phyloP scores from a whole-genome alignment of 2,888 invertebrate species.

The Petrolisthes cinctipes region DNA sequence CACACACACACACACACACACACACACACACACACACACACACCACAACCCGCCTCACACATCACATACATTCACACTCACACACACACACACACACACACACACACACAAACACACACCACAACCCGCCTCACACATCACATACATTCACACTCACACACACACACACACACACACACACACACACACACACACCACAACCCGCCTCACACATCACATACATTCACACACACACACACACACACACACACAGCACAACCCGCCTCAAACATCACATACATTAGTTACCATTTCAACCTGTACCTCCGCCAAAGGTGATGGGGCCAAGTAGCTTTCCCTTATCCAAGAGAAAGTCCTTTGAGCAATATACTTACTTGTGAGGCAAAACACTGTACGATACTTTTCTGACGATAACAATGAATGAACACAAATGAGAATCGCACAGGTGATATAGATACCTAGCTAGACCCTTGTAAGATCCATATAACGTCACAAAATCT shows the following conservation, averaged over 20 bases:
- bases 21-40: neutral
- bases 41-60: neutral
- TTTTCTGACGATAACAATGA: too few relatives aligned
- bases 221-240: neutral
- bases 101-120: neutral
- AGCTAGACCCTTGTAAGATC: too few relatives aligned
- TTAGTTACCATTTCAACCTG: too few relatives aligned
- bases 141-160: neutral
- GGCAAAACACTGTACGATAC: too few relatives aligned
- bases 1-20: slow-evolving; percentile 1
- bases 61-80: neutral
- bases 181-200: neutral
- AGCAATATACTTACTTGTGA: too few relatives aligned
- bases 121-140: neutral
- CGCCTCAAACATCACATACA: too few relatives aligned
- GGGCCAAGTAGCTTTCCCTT: too few relatives aligned
- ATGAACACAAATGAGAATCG: too few relatives aligned
- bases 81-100: neutral
- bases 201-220: neutral
- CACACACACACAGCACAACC: neutral
- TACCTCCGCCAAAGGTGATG: too few relatives aligned
- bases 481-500: too few relatives aligned
- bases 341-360: too few relatives aligned
- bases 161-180: neutral
- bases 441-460: too few relatives aligned